Evolutionary conservation across 2,888 invertebrate genomes (phyloP).

Genomic region (Abrostola tripartita): DNA sequence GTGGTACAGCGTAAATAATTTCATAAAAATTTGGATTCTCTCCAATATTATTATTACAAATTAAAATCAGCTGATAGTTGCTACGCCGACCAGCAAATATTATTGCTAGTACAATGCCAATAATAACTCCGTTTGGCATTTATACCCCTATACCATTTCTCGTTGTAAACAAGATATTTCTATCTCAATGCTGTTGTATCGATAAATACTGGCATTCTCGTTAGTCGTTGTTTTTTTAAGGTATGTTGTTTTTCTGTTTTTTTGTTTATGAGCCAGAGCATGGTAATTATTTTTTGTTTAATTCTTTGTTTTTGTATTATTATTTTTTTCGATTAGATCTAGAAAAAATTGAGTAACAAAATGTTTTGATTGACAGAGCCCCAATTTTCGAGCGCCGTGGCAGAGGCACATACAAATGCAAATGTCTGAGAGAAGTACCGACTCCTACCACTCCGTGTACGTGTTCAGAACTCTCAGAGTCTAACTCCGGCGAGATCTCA

Average conservation of each 20-base stretch:
- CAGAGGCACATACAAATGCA: constrained; percentile 10
- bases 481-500: background rate
- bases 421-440: constrained; percentile 13
- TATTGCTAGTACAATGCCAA: constrained; percentile 61
- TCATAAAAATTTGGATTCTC: constrained; percentile 43
- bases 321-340: background rate
- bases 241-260: constrained; percentile 15
- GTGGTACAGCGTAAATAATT: constrained; percentile 25
- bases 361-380: constrained; percentile 24
- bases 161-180: constrained; percentile 71
- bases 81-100: constrained; percentile 48
- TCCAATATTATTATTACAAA: constrained; percentile 45
- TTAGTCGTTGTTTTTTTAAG: constrained; percentile 12
- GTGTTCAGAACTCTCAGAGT: constrained; percentile 12
- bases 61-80: constrained; percentile 59
- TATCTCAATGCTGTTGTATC: constrained; percentile 41
- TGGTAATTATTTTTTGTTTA: background rate
- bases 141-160: constrained; percentile 56
- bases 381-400: background rate
- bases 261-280: background rate
- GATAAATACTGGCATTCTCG: constrained; percentile 10
- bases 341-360: background rate
- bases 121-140: constrained; percentile 71
- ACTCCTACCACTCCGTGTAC: constrained; percentile 7
- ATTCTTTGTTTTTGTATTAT: background rate